Evolutionary conservation across 2,797 vertebrate genomes (phyloP).

Genomic region (Rhinatrema bivittatum): DNA sequence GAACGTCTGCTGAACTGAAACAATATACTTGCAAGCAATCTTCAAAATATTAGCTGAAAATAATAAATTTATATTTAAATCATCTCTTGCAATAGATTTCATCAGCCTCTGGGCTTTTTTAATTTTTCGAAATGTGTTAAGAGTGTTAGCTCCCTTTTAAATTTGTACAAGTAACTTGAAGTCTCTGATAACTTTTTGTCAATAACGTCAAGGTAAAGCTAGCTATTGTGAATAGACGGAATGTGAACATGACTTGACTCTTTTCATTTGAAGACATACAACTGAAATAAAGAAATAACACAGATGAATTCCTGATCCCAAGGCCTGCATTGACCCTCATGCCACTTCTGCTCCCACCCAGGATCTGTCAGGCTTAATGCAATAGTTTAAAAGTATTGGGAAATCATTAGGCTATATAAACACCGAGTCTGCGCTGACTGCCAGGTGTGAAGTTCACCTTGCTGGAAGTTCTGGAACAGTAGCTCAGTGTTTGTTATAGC

Average conservation of each 20-base stretch:
- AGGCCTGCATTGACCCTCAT: neutral
- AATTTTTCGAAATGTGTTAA: too few species aligned
- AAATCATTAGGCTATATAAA: neutral
- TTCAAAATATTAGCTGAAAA: too few species aligned
- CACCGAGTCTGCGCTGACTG: neutral
- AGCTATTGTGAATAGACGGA: accelerated
- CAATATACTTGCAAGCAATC: too few species aligned
- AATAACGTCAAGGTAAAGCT: accelerated
- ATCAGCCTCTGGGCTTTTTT: too few species aligned
- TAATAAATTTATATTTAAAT: too few species aligned
- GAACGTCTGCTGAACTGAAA: too few species aligned
- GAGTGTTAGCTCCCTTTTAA: too few species aligned
- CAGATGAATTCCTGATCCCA: slow-evolving; percentile 26
- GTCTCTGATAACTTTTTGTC: neutral
- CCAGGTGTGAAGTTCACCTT: neutral
- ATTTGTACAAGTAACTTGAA: neutral
- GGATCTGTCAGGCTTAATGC: neutral
- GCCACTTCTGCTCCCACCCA: neutral
- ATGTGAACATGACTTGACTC: slow-evolving; percentile 23
- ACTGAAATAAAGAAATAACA: slow-evolving; percentile 3
- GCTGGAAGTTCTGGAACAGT: neutral
- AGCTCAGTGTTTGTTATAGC: neutral
- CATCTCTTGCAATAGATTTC: too few species aligned
- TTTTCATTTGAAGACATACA: neutral
- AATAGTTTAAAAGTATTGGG: neutral